These are phyloP conservation scores for Ceratoteleas bidentatus DNA, from an alignment of 1,140 invertebrate genomes.

Conservation along the genomic window DNA sequence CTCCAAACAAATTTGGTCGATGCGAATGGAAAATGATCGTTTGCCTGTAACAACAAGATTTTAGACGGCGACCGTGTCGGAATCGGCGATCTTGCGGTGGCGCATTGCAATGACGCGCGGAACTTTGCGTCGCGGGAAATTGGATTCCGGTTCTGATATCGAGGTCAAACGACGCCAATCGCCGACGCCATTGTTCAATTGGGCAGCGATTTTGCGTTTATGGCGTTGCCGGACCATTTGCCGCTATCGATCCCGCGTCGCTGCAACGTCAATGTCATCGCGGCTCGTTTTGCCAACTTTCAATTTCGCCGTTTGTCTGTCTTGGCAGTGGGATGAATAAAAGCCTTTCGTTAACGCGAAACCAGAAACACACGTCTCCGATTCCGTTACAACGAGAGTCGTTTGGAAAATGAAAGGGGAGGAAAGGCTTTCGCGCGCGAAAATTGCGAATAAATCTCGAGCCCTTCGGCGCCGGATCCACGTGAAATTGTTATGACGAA, in stretches of 20 bases:
- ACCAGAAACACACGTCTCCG: slow-evolving; percentile 3
- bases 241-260: background rate
- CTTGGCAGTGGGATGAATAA: background rate
- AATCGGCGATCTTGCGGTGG: slow-evolving; percentile 20
- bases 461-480: no score
- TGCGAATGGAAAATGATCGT: slow-evolving; percentile 28
- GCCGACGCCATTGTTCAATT: slow-evolving; percentile 38
- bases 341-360: background rate
- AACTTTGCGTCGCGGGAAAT: slow-evolving; percentile 35
- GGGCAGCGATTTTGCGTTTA: slow-evolving; percentile 30
- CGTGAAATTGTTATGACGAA: no score
- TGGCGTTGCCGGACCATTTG: slow-evolving; percentile 24
- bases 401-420: background rate
- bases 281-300: slow-evolving; percentile 19
- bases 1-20: slow-evolving; percentile 4
- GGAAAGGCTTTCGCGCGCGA: no score
- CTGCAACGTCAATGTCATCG: slow-evolving; percentile 16
- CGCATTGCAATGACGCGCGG: slow-evolving; percentile 22
- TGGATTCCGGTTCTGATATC: slow-evolving; percentile 29
- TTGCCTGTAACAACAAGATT: background rate
- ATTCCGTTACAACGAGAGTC: background rate
- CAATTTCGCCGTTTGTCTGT: slow-evolving; percentile 22
- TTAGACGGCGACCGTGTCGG: no score
- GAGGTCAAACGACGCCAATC: slow-evolving; percentile 41
- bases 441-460: no score